phyloP scores from a whole-genome alignment of 2,113 vertebrate species.

The Nothocercus nigrocapillus region DNA sequence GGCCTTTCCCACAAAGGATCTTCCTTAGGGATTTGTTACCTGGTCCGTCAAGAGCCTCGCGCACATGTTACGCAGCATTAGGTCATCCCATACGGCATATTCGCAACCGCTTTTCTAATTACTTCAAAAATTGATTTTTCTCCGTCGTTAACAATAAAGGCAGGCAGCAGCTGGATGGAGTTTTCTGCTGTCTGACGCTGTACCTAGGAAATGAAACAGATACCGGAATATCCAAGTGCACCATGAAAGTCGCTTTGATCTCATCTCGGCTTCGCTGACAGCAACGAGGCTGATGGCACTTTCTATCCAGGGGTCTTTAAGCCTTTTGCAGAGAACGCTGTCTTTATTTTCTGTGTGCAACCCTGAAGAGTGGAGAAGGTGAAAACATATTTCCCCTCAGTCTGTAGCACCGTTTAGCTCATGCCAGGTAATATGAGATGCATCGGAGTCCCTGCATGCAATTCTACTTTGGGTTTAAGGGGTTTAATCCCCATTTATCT shows the following conservation, averaged over 20 bases:
- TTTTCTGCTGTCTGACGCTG: fast-evolving
- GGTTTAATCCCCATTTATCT: background rate
- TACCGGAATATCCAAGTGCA: background rate
- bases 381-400: fast-evolving
- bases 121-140: conserved; percentile 24
- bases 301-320: background rate
- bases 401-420: fast-evolving
- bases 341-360: background rate
- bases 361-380: background rate
- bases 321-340: background rate
- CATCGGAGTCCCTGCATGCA: background rate
- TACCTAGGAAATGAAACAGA: conserved; percentile 42
- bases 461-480: background rate
- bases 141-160: background rate
- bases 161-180: conserved; percentile 26
- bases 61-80: fast-evolving
- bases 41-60: background rate
- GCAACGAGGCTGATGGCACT: background rate
- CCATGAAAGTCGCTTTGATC: background rate
- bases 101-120: conserved; percentile 18
- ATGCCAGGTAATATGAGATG: background rate
- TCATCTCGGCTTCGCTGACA: background rate
- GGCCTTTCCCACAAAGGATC: background rate
- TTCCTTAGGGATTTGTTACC: background rate
- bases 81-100: fast-evolving